A percentile compares a stretch with the other conserved stretches of the same genome.
phyloP scores from a whole-genome alignment of 2,113 vertebrate species.

The Coptodon rendalli region DNA sequence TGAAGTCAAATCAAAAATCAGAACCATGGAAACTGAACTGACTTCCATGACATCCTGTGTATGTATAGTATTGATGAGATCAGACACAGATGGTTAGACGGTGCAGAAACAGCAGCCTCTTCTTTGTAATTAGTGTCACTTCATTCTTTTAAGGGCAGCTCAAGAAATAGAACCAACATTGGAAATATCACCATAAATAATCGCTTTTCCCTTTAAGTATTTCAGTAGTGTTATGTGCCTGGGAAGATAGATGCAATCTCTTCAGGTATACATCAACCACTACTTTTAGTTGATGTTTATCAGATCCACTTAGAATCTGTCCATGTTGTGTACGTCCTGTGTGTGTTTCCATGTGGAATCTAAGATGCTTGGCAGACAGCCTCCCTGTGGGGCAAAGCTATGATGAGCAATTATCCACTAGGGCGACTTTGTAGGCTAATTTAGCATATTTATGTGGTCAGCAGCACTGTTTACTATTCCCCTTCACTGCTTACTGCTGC shows the following conservation, averaged over 20 bases:
- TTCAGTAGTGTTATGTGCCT: neutral
- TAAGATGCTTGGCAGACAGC: conserved; percentile 60
- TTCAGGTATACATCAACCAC: neutral
- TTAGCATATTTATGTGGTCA: conserved; percentile 70
- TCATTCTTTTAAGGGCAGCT: neutral
- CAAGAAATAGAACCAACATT: neutral
- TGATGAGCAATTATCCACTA: conserved; percentile 73
- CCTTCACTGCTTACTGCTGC: conserved; percentile 68
- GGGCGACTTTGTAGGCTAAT: conserved; percentile 70
- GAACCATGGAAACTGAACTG: neutral
- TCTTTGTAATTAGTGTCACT: neutral
- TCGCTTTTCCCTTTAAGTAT: neutral
- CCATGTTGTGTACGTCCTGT: conserved; percentile 25
- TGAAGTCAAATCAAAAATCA: neutral
- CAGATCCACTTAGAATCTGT: neutral
- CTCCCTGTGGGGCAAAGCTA: conserved; percentile 57
- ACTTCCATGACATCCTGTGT: neutral
- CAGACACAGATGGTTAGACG: neutral
- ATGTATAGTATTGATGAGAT: neutral
- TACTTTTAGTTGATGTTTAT: neutral
- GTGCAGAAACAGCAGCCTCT: neutral
- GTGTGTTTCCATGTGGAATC: conserved; percentile 62
- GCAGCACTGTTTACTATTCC: conserved; percentile 67
- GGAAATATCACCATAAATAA: neutral
- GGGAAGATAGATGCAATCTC: neutral